Conservation (phyloP, 1,140 invertebrate genomes). For the Pseudomyrmex dendroicus region DNA sequence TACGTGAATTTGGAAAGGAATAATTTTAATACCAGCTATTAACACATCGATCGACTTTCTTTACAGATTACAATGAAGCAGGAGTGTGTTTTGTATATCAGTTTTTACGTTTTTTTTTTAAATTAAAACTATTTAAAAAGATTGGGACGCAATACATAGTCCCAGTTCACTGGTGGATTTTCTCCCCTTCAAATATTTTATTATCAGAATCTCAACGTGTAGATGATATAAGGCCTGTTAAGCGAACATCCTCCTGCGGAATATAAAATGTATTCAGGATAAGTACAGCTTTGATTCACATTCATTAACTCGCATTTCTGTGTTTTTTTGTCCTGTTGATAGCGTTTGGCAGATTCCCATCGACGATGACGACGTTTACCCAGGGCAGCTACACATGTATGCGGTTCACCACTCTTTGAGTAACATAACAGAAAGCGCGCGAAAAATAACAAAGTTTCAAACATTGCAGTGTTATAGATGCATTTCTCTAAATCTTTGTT, state of each 20-base stretch:
- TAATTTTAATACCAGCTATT: constrained; percentile 77
- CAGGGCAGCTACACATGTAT: constrained; percentile 96
- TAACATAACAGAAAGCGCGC: constrained; percentile 80
- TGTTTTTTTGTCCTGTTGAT: constrained; percentile 87
- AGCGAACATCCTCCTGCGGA: constrained; percentile 69
- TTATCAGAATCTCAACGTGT: constrained; percentile 11
- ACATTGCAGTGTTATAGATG: constrained; percentile 20
- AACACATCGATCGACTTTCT: constrained; percentile 77
- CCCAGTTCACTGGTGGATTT: neutral
- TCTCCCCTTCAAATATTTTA: neutral
- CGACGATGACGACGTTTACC: constrained; percentile 91
- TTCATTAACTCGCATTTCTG: constrained; percentile 79
- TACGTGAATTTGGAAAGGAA: constrained; percentile 61
- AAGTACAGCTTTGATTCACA: constrained; percentile 66
- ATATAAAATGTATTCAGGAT: constrained; percentile 73
- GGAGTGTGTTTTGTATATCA: constrained; percentile 72
- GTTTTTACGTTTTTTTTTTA: neutral
- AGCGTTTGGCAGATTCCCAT: constrained; percentile 93
- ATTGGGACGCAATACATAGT: neutral
- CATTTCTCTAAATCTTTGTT: constrained; percentile 54
- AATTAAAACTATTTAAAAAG: constrained; percentile 5
- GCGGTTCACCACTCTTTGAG: constrained; percentile 84
- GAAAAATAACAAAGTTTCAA: constrained; percentile 67
- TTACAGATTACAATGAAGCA: constrained; percentile 71
- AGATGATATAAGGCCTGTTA: neutral